phyloP scores from a whole-genome alignment of 2,888 invertebrate species.

The Schizaphis graminum region DNA sequence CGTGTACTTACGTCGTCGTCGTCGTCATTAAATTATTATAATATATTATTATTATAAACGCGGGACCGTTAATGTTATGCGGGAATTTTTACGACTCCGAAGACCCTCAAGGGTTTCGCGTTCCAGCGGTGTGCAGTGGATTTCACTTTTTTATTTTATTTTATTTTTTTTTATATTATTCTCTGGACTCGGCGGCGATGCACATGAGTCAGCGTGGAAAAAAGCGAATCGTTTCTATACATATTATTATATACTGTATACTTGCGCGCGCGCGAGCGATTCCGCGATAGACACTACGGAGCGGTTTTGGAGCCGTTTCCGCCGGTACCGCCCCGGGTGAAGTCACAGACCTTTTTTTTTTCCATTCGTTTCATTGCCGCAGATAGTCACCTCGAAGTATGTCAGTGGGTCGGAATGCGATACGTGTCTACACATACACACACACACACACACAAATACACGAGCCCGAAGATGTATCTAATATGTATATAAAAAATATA shows the following conservation, averaged over 20 bases:
- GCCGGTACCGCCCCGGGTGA: constrained; percentile 56
- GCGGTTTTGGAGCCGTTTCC: constrained; percentile 22
- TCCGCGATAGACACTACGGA: background rate
- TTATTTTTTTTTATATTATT: background rate
- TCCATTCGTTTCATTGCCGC: constrained; percentile 27
- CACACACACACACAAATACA: background rate
- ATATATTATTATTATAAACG: background rate
- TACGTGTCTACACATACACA: constrained; percentile 1
- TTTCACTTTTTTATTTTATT: constrained; percentile 52
- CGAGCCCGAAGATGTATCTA: constrained; percentile 48
- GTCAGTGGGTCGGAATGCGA: constrained; percentile 61
- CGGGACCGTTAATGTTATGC: constrained; percentile 45
- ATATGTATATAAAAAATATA: constrained; percentile 23
- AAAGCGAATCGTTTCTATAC: constrained; percentile 55
- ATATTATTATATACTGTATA: background rate
- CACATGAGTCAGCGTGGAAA: background rate
- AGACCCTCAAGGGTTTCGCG: background rate
- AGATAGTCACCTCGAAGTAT: constrained; percentile 32
- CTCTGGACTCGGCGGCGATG: background rate
- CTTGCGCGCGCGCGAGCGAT: background rate
- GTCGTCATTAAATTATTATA: background rate
- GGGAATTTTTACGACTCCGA: constrained; percentile 42
- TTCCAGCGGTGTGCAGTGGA: constrained; percentile 2
- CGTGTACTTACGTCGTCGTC: background rate
- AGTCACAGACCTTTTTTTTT: constrained; percentile 54